phyloP scores from a whole-genome alignment of 2,888 invertebrate species.

The Xylota segnis region DNA sequence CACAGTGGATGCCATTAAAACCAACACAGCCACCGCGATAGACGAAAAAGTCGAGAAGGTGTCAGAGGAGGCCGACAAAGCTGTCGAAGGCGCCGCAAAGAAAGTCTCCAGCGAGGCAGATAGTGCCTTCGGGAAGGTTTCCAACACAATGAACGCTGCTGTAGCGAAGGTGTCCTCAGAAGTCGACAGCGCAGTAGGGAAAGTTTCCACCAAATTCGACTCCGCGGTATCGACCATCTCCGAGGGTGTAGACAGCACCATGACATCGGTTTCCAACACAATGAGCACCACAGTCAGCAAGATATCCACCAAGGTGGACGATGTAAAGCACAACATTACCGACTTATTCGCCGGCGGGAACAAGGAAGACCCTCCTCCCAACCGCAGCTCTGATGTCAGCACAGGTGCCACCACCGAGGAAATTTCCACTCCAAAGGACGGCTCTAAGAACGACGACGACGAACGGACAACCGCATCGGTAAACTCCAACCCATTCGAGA shows the following conservation, averaged over 20 bases:
- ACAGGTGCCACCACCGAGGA: constrained; percentile 43
- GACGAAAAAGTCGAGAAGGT: constrained; percentile 19
- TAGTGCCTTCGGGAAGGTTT: constrained; percentile 49
- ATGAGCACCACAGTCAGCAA: constrained; percentile 45
- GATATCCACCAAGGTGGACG: constrained; percentile 63
- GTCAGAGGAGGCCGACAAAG: constrained; percentile 36
- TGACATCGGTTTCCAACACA: constrained; percentile 51
- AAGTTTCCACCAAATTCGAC: constrained; percentile 59
- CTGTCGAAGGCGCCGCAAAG: constrained; percentile 50
- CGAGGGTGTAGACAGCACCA: constrained; percentile 64
- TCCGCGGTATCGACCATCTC: constrained; percentile 51
- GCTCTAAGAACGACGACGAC: constrained; percentile 78
- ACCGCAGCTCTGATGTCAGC: constrained; percentile 27
- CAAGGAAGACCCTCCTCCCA: constrained; percentile 48
- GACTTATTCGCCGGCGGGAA: constrained; percentile 49
- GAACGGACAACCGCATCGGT: constrained; percentile 84
- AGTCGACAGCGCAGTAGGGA: constrained; percentile 43
- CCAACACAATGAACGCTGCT: constrained; percentile 33
- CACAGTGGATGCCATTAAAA: constrained; percentile 67
- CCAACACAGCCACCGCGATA: constrained; percentile 8
- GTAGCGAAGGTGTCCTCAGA: constrained; percentile 41
- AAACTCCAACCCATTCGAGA: constrained; percentile 81
- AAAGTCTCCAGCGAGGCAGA: constrained; percentile 46
- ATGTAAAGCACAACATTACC: constrained; percentile 65
- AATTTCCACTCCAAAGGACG: constrained; percentile 46